These are phyloP conservation scores for Lasioglossum baleicum DNA, from an alignment of 1,140 invertebrate genomes.

Conservation along the genomic window DNA sequence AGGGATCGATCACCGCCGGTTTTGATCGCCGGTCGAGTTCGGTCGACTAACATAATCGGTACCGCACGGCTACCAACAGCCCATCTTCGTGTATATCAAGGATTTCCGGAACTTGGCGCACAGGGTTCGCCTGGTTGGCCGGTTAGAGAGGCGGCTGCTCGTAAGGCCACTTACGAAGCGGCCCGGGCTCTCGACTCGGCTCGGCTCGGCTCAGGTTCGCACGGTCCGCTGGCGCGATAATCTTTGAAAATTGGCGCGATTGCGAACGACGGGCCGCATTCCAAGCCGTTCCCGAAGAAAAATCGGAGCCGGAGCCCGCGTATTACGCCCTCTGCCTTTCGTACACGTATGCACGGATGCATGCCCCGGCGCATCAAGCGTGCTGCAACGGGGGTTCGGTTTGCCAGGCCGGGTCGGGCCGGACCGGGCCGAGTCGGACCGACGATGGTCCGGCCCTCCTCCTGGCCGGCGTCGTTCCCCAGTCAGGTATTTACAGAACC, in stretches of 20 bases:
- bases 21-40: not conserved
- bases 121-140: no score
- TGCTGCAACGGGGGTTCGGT: conserved; percentile 1
- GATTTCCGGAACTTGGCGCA: conserved; percentile 13
- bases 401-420: conserved; percentile 3
- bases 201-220: conserved; percentile 44
- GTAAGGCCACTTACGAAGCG: no score
- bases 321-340: conserved; percentile 30
- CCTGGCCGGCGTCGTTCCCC: conserved; percentile 54
- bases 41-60: not conserved
- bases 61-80: not conserved
- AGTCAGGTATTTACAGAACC: conserved; percentile 72
- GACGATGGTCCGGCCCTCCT: conserved; percentile 30
- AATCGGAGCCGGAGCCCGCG: conserved; percentile 28
- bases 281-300: conserved; percentile 19
- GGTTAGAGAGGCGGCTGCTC: no score
- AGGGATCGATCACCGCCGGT: not conserved
- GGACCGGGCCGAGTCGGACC: conserved; percentile 26
- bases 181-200: not conserved
- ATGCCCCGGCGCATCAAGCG: not conserved
- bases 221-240: conserved; percentile 71
- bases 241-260: conserved; percentile 75
- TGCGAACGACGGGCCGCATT: conserved; percentile 50
- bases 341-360: no score
- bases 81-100: not conserved